Base-by-base conservation (phyloP, 2,888 invertebrate genomes). In the Capitulum mitella region DNA sequence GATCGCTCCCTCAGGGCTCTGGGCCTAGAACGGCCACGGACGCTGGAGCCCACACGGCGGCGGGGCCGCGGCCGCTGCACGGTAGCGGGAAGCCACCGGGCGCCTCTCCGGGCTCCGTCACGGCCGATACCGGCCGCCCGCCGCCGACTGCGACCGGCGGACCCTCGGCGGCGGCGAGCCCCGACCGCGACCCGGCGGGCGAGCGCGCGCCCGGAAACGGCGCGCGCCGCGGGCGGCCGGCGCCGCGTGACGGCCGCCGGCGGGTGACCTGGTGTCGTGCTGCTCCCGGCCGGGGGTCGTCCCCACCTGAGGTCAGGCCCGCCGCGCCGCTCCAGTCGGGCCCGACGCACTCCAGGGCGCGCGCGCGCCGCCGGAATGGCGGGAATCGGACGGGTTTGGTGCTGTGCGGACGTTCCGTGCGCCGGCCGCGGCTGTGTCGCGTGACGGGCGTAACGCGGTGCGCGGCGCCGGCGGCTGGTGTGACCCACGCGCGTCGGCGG, bases 261-360 rank as follows among this genome's bases (percentile, higher is more conserved):
- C 54, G 51, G n/a, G 58, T 70, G 70, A 70, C 70, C 70, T 26
- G 70, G 40, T 70, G 70, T 70, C 70, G 70, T 70, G 70, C 70
- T 70, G 70, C 26, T 70, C 70, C 10, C 70, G 70, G 37, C 70
- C 40, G 40, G 70, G 70, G 64, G 70, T 70, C 70, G 70, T 70
- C 70, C 70, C 70, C 70, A 40, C 40, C 10, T 37, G 70, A 70
- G 70, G 70, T 70, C 70, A 70, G 32, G 29, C 16, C 64, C 58
- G 58, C 37, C 37, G 22, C 3, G 10, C 37, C 37, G 37, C 70
- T 40, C 40, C 70, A 70, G 70, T 70, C 70, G 37, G 6, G 40
- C 29, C 37, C 22, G 22, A 70, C 70, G 70, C 70, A 40, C 37
- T 26, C 19, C 34, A 14, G 64, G 34, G 34, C 34, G 32, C 32